phyloP scores from a whole-genome alignment of 2,797 vertebrate species.

The Chelonia mydas region DNA sequence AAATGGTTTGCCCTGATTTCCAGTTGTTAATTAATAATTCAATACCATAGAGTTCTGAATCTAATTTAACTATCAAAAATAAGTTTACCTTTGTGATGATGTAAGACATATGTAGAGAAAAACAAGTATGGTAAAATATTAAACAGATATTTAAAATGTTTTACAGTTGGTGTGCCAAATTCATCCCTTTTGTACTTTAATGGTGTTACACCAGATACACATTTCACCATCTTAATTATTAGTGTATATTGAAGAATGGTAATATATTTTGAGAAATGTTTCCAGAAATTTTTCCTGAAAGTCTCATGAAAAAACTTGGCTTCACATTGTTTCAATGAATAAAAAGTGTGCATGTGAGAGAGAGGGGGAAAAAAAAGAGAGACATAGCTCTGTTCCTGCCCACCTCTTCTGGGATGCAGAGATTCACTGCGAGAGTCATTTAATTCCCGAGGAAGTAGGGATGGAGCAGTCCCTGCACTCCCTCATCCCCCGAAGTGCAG shows the following conservation, averaged over 20 bases:
- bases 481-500: neutral
- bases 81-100: neutral
- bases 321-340: too few species aligned
- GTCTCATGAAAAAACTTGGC: too few species aligned
- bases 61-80: neutral
- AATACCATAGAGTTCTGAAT: neutral
- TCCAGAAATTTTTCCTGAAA: neutral
- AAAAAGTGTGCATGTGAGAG: too few species aligned
- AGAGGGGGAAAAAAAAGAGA: rapidly evolving
- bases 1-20: neutral
- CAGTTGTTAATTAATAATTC: neutral
- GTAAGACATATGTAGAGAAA: neutral
- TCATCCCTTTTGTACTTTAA: neutral
- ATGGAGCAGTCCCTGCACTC: neutral
- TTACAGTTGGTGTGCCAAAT: neutral
- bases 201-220: too few species aligned
- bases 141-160: neutral
- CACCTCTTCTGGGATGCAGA: neutral
- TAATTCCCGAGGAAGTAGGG: neutral
- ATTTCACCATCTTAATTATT: too few species aligned
- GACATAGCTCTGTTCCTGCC: neutral
- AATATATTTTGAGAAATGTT: neutral
- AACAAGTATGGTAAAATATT: too few species aligned
- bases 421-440: neutral
- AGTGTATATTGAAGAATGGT: neutral